Evolutionary conservation across 2,797 vertebrate genomes (phyloP).

Genomic region (Danio tinwini): DNA sequence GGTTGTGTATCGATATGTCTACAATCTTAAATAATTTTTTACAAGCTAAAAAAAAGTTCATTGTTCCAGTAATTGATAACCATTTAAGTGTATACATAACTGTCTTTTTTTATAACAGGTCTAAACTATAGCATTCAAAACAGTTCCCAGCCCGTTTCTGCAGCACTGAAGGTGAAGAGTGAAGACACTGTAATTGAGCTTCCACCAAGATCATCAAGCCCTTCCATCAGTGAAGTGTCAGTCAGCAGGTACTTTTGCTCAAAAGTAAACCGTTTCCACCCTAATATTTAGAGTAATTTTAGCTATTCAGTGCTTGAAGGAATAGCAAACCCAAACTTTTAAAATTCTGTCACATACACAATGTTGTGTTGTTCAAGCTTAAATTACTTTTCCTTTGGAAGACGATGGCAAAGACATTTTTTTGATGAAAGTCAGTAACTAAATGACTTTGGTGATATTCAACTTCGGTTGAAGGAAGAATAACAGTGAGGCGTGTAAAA

Average conservation of each 20-base stretch:
- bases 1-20: neutral
- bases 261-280: neutral
- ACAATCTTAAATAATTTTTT: neutral
- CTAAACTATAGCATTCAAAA: constrained; percentile 11
- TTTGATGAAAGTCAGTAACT: neutral
- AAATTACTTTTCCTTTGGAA: too few species aligned
- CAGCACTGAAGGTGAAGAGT: constrained; percentile 51
- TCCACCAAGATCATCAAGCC: constrained; percentile 66
- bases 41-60: neutral
- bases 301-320: neutral
- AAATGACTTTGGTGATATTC: neutral
- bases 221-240: constrained; percentile 73
- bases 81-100: neutral
- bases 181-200: constrained; percentile 34
- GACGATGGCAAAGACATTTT: neutral
- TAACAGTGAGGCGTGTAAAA: neutral
- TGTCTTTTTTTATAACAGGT: constrained; percentile 18
- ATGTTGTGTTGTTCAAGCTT: neutral
- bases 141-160: constrained; percentile 2
- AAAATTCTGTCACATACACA: neutral
- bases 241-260: constrained; percentile 76
- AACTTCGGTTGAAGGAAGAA: neutral
- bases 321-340: neutral
- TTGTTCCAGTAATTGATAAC: neutral
- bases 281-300: neutral